Evolutionary conservation across 2,888 invertebrate genomes (phyloP), one percentile per base, ranked within the genome.

Genomic region (Thyatira batis): DNA sequence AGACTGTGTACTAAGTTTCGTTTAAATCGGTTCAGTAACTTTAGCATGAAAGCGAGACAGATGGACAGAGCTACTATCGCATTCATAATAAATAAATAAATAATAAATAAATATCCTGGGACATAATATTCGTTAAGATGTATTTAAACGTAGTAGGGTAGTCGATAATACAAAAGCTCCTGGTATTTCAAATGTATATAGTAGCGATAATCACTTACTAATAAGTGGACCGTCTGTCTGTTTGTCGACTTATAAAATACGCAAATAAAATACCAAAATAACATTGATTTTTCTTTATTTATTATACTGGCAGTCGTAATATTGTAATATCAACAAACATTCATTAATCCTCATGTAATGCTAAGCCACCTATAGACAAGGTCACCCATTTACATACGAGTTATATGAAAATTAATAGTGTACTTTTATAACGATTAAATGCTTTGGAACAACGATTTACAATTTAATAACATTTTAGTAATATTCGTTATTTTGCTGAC

Each of bases 381-480:
- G 52, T 58, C 54, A 57, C 48, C 45, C 52, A 61, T 60, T 54
- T 68, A 71, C 60, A 61, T 61, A 61, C 80, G 72, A 78, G 66
- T 65, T 65, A 49, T 54, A 52, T 57, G 39, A 39, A 39, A 39
- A 39, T 5, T 11, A 17, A n/a, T 17, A 39, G 39, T 39, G 39
- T 39, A 45, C 61, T 58, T 49, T 39, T 39, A 33, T 13, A 39
- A 39, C 39, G 8, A 58, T 65, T 85, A 86, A 87, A 87, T 86
- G 87, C 87, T 82, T 82, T 80, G 78, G 78, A 78, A 82, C 75
- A 71, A 69, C 65, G 54, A 57, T 58, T 25, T 46, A 54, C 52
- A 51, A 51, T 49, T 55, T 54, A 50, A 23, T 57, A 57, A 39
- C 46, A 50, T 48, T 50, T 49, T 46, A 49, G 49, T 11, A 45